Base-by-base conservation (phyloP, 2,797 vertebrate species). In the Etheostoma nigrum region DNA sequence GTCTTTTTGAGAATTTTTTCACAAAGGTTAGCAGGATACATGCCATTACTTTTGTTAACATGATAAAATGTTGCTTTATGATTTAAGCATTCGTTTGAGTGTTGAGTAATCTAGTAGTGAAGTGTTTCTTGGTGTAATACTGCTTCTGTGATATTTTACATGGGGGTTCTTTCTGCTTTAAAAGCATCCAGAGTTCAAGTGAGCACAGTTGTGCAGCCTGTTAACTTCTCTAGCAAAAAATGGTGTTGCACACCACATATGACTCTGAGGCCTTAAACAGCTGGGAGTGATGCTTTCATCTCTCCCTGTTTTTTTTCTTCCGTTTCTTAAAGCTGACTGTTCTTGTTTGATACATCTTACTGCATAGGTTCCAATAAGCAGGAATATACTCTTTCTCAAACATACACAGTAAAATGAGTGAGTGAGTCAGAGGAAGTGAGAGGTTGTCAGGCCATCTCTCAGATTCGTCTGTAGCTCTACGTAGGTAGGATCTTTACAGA, bases 351-450 rank as follows among this genome's bases (percentile, higher is more conserved):
- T 42, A 19, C 25, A 58, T 58, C 63, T 66, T 44, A 48, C 16
- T 7, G 19, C 23, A 44, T 9, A 21, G 64, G 21, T 71, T 78
- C 40, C 79, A 42, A 68, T 21, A 72, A 33, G 59, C 54, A 79
- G 33, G 59, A 70, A 78, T 27, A 36, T 45, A 71, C 15, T 42
- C 58, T 33, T 19, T 36, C 18, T 55, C 67, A 65, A 44, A 15
- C 55, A 64, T 23, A 62, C 68, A n/a, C n/a, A 51, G 21, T 10
- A 14, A 61, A 61, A 66, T 3, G 49, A 55, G 42, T 45, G 67
- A 72, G 68, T 93, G 87, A 89, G 88, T 91, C 87, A 92, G 82
- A 90, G 92, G 90, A 92, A 91, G 88, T 88, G 85, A 90, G 89
- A 82, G 69, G 83, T 77, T 66, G 81, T 78, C 57, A 15, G 67